Evolutionary conservation across 92 coral and sea anemone species (phyloP), one percentile per base, ranked within the genome.

Genomic region (Epizoanthus scotinus): DNA sequence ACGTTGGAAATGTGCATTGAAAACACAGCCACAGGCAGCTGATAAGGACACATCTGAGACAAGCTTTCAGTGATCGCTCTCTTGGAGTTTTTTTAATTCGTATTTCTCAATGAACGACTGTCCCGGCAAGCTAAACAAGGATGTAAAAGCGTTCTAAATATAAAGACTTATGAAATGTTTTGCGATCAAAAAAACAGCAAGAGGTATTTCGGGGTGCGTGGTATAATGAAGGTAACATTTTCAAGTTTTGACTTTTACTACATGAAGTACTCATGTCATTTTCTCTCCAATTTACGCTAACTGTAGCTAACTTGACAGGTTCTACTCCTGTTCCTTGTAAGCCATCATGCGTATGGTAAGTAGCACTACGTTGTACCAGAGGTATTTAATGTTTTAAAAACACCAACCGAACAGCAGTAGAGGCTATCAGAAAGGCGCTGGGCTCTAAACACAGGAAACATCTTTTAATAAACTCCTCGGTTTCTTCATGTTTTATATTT

Each of bases 251-350:
- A 28, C 3, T 53, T 20, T 72, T 9, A 47, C 13, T 13, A 2
- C 12, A 47, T 47, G 52, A 47, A 47, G 14, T 47, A 47, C 52
- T 55, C 2, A 8, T 28, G n/a, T 28, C 57, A 13, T 72, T 58
- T 72, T 72, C 64, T 72, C 27, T 72, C 8, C 19, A 72, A 9
- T 52, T 71, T 71, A 71, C 44, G 62, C 54, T 24, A 71, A 50
- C 57, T 72, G 22, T 72, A 62, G 10, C 54, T 24, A 52, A 6
- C 57, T 72, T 53, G 63, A 72, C 78, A 72, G 78, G 34, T 58
- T 72, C 28, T 72, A 61, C 47, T 72, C 42, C 20, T 54, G 15
- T 72, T 24, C 78, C 40, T 72, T 7, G 26, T 72, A 38, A 72
- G 63, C 21, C 26, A 25, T 55, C 29, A 72, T 3, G 40, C 40